A percentile compares a stretch with the other conserved stretches of the same genome.
Conservation (phyloP, 2,888 invertebrate genomes). For the Caradrina kadenii region DNA sequence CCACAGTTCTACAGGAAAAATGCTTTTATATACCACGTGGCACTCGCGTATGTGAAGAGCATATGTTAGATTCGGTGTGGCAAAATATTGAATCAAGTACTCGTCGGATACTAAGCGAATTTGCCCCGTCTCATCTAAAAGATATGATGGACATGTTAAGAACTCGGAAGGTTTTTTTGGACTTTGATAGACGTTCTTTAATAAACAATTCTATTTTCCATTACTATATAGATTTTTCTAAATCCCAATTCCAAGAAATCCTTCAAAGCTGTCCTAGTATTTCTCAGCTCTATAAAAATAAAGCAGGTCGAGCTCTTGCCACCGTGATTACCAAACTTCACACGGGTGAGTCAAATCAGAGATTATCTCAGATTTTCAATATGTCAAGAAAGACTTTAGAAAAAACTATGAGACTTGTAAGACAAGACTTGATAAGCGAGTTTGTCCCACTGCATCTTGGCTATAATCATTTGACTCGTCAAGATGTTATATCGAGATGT, state of each 20-base stretch:
- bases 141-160: no score
- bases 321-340: no score
- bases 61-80: no score
- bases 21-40: no score
- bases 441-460: slow-evolving; percentile 20
- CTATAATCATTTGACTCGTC: slow-evolving; percentile 17
- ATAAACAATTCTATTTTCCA: slow-evolving; percentile 7
- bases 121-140: no score
- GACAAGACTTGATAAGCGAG: slow-evolving; percentile 6
- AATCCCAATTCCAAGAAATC: slow-evolving; percentile 18
- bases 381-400: slow-evolving; percentile 18
- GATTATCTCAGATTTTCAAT: background rate
- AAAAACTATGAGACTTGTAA: slow-evolving; percentile 9
- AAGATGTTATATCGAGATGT: slow-evolving; percentile 1
- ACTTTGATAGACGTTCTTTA: no score
- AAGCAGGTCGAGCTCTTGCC: background rate
- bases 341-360: no score
- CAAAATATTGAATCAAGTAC: no score
- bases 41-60: no score
- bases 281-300: slow-evolving; percentile 13
- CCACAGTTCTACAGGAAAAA: no score
- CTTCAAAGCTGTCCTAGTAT: slow-evolving; percentile 20
- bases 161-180: no score
- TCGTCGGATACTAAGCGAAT: no score
- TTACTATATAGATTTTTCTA: slow-evolving; percentile 16